Conservation (phyloP, 92 coral and sea anemone genomes). For the Zoanthus gigantus region DNA sequence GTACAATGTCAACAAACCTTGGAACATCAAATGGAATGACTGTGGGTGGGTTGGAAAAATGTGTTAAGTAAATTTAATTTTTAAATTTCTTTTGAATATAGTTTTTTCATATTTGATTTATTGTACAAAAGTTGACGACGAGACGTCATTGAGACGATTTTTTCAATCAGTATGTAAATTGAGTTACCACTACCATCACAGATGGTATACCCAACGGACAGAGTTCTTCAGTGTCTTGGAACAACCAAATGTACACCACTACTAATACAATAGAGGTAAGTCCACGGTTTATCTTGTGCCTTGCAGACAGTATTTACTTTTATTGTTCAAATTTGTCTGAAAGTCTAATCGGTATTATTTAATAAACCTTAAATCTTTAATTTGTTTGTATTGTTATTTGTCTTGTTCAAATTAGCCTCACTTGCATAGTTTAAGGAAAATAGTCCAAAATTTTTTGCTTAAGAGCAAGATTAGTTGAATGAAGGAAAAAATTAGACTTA, state of each 20-base stretch:
- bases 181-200: neutral
- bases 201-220: slow-evolving; percentile 74
- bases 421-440: too few relatives aligned
- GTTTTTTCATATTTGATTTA: too few relatives aligned
- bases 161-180: neutral
- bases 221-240: slow-evolving; percentile 73
- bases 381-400: too few relatives aligned
- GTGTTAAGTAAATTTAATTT: too few relatives aligned
- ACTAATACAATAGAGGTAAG: slow-evolving; percentile 66
- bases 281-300: neutral
- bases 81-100: neutral
- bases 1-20: slow-evolving; percentile 25
- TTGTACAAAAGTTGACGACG: too few relatives aligned
- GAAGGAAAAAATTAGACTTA: too few relatives aligned
- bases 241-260: slow-evolving; percentile 60
- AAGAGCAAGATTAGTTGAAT: too few relatives aligned
- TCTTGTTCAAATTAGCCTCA: too few relatives aligned
- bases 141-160: neutral
- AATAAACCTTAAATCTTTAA: too few relatives aligned
- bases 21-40: slow-evolving; percentile 45
- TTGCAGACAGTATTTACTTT: neutral
- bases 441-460: too few relatives aligned
- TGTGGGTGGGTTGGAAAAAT: slow-evolving; percentile 18
- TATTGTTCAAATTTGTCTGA: too few relatives aligned
- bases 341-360: too few relatives aligned